These are phyloP conservation scores for Drepana arcuata DNA, from an alignment of 1,140 invertebrate genomes.

Conservation along the genomic window DNA sequence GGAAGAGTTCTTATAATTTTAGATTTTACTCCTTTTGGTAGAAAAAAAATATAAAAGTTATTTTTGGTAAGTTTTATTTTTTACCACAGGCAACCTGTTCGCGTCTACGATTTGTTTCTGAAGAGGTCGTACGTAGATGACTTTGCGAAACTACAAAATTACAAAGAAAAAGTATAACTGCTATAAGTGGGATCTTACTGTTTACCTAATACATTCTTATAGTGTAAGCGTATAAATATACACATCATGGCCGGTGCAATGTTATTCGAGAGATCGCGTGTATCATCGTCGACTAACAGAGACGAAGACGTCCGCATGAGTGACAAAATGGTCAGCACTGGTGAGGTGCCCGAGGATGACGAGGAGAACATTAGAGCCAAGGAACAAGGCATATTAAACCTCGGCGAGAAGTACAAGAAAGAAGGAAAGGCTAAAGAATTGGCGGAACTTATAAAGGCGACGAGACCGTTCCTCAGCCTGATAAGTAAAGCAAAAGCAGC, in stretches of 20 bases:
- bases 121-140: conserved; percentile 67
- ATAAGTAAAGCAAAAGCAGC: conserved; percentile 99
- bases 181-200: conserved; percentile 51
- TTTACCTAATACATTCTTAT: conserved; percentile 45
- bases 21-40: no score
- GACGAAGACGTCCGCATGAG: conserved; percentile 80
- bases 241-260: conserved; percentile 87
- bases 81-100: conserved; percentile 36
- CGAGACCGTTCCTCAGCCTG: conserved; percentile 92
- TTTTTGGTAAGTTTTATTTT: conserved; percentile 4
- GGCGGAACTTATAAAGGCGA: conserved; percentile 93
- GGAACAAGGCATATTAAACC: conserved; percentile 91
- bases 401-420: conserved; percentile 92
- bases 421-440: conserved; percentile 95
- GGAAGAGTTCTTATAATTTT: no score
- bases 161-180: conserved; percentile 60
- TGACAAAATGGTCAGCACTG: conserved; percentile 81
- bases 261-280: conserved; percentile 86
- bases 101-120: conserved; percentile 67
- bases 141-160: conserved; percentile 67
- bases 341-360: conserved; percentile 81
- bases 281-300: conserved; percentile 78
- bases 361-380: conserved; percentile 90
- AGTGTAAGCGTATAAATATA: conserved; percentile 58
- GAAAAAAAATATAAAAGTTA: no score